Conservation (phyloP, 1,140 invertebrate genomes). For the Argopecten irradians region DNA sequence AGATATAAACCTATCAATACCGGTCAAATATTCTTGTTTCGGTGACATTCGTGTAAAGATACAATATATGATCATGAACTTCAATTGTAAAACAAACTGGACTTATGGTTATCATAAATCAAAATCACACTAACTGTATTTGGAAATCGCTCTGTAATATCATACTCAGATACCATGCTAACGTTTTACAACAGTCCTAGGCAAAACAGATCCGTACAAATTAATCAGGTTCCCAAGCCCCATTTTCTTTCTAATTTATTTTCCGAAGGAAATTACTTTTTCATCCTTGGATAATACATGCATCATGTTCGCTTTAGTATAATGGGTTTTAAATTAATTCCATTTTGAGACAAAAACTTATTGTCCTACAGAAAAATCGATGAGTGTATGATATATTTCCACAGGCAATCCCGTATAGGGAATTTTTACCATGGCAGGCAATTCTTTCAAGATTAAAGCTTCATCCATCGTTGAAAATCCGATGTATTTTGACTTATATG, state of each 20-base stretch:
- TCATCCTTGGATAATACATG: background rate
- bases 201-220: background rate
- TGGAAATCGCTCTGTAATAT: no score
- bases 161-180: background rate
- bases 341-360: background rate
- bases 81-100: no score
- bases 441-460: background rate
- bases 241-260: background rate
- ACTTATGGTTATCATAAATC: no score
- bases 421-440: background rate
- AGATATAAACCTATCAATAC: no score
- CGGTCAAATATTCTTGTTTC: no score
- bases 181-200: background rate
- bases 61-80: no score
- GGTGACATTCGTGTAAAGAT: no score
- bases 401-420: background rate
- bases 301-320: background rate
- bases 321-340: background rate
- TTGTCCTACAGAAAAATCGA: background rate
- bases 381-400: background rate
- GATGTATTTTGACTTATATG: background rate
- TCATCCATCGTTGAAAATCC: background rate
- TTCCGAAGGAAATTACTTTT: background rate
- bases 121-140: no score
- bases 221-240: background rate